These are phyloP conservation scores for Chloromyia formosa DNA, from an alignment of 2,888 invertebrate genomes.

Conservation along the genomic window DNA sequence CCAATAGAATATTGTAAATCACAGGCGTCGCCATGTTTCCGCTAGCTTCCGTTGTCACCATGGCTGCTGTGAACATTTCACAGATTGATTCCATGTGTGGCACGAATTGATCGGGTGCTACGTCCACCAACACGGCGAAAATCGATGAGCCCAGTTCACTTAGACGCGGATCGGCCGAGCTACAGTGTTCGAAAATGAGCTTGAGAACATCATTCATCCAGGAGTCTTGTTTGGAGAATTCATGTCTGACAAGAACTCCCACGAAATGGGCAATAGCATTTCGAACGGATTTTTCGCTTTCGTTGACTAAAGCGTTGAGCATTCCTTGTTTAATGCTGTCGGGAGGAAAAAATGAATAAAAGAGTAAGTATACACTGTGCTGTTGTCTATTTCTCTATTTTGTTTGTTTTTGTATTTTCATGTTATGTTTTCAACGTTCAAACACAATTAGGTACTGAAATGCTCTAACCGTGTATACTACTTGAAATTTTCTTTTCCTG, in stretches of 20 bases:
- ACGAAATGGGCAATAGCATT: slow-evolving; percentile 77
- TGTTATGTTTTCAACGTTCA: too few relatives aligned
- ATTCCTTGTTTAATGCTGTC: slow-evolving; percentile 69
- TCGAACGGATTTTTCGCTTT: slow-evolving; percentile 72
- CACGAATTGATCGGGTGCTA: slow-evolving; percentile 74
- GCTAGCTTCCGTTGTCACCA: slow-evolving; percentile 58
- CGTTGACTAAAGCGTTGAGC: slow-evolving; percentile 70
- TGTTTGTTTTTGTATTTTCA: too few relatives aligned
- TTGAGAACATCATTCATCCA: slow-evolving; percentile 61
- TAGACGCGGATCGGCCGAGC: slow-evolving; percentile 58
- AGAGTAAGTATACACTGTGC: too few relatives aligned
- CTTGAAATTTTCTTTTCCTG: too few relatives aligned
- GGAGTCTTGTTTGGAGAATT: slow-evolving; percentile 67
- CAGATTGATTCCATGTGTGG: slow-evolving; percentile 71
- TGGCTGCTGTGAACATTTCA: slow-evolving; percentile 63
- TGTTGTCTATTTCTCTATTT: too few relatives aligned
- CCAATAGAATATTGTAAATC: slow-evolving; percentile 64
- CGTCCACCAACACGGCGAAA: slow-evolving; percentile 74
- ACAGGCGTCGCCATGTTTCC: slow-evolving; percentile 60
- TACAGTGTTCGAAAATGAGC: slow-evolving; percentile 60
- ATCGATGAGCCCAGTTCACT: slow-evolving; percentile 65
- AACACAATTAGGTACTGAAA: too few relatives aligned
- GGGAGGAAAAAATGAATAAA: slow-evolving; percentile 50
- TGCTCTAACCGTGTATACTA: too few relatives aligned
- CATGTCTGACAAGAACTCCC: slow-evolving; percentile 77